Base-by-base conservation (phyloP, 1,140 invertebrate species). In the Leptinotarsa undecemlineata region DNA sequence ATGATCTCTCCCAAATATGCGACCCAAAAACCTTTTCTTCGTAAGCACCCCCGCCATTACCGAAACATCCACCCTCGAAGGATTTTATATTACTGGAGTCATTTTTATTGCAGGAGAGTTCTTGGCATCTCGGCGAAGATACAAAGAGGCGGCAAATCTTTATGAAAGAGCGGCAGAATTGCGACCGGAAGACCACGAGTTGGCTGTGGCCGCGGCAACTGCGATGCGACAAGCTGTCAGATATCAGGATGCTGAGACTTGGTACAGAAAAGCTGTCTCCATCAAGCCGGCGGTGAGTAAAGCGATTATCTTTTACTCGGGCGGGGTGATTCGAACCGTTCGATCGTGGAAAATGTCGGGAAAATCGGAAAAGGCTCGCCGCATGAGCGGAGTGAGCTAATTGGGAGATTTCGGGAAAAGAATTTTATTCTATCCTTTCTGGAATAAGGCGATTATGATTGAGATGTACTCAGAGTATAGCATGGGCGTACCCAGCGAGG, bases 131-230 rank as follows among this genome's bases (percentile, higher is more conserved):
- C 90, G 91, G 78, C 91, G 91, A 11, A 88, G 94, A 47, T 88
- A 92, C 78, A 87, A 90, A 26, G 95, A 98, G 82, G 94, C 96
- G n/a, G 93, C 93, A 0, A 88, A 90, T 23, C 90, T 94, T 76
- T 93, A 94, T 80, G 86, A 94, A 19, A 86, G 88, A 72, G 94
- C 95, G 0, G 92, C 94, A 0, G 88, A 92, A 74, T 84, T 96
- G 47, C 89, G 92, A 57, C 91, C 93, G 1, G 86, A 89, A 15
- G 94, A 97, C 81, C 95, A 95, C 83, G 92, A 95, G 68, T 86
- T 95, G 20, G 89, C 94, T 15, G 93, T 97, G 73, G 92, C 93
- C 57, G 94, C 95, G 14, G 96, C 96, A 17, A 94, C 94, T 42
- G 93, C 94, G 0, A 87, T 97, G 76, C 87, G 95, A 70, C 91